Percentiles rank a stretch among this genome's conserved stretches.
phyloP scores from a whole-genome alignment of 2,797 vertebrate species.

The Sebastiscus albofasciatus region DNA sequence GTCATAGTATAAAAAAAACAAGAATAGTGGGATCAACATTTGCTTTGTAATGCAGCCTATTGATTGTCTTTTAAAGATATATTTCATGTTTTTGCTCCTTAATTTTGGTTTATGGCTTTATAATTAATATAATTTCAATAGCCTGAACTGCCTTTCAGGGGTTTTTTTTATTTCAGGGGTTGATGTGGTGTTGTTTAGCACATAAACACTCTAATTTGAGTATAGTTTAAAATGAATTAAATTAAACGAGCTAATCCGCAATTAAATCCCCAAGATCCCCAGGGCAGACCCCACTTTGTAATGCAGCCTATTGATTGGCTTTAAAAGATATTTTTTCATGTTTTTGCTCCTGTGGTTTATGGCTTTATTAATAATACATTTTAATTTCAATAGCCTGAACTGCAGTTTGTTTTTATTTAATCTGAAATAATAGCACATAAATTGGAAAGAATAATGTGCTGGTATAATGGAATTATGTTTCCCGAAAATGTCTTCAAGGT shows the following conservation, averaged over 20 bases:
- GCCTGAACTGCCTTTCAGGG: not conserved
- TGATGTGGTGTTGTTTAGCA: not conserved
- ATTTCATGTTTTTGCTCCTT: not conserved
- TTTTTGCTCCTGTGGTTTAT: not conserved
- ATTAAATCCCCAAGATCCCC: not conserved
- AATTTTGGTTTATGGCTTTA: too few relatives aligned
- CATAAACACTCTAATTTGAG: conserved; percentile 12
- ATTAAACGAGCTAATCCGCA: not conserved
- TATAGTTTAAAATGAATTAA: not conserved
- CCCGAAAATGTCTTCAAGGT: not conserved
- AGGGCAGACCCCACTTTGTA: not conserved
- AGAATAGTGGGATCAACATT: too few relatives aligned
- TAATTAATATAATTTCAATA: too few relatives aligned
- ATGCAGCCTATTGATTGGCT: not conserved
- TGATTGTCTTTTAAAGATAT: not conserved
- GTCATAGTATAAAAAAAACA: too few relatives aligned
- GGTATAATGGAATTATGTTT: not conserved
- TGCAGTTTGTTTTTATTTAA: too few relatives aligned
- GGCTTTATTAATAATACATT: not conserved
- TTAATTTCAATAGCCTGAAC: not conserved
- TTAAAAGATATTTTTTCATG: not conserved
- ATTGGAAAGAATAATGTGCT: not conserved
- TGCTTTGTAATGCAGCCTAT: not conserved
- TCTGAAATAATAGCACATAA: not conserved
- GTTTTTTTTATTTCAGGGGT: too few relatives aligned